Base-by-base conservation (phyloP, 2,113 vertebrate genomes). In the Paratilapia polleni region DNA sequence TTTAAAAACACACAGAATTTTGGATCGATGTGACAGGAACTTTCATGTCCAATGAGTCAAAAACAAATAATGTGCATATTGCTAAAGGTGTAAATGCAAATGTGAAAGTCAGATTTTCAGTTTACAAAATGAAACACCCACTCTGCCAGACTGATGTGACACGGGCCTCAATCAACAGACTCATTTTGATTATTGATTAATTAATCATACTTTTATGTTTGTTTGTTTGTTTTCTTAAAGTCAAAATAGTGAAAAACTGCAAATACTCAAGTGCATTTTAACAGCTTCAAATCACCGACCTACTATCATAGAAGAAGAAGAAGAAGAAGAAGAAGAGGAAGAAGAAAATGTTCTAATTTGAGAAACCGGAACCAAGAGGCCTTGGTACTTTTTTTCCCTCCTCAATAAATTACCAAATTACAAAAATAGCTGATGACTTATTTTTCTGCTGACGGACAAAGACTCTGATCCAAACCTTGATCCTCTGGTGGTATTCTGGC, bases 401-500 rank as follows among this genome's bases (percentile, higher is more conserved):
- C 66, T 73, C 17, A 31, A 47, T 73, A 73, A 73, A 54, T 73
- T 7, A 54, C 26, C 14, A 24, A 70, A 43, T 31, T 52, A 13
- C 52, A 73, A 73, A 73, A 54, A 73, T 34, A 73, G 19, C 47
- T 2, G 1, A 9, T n/a, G 68, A 73, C 20, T 52, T 7, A 31
- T 52, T 73, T 73, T 73, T 73, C 17, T 52, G 66, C 66, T 24
- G 19, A 70, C 2, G 0, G 49, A 54, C 57, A 64, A 28, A 3
- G 22, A 76, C 19, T 76, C 41, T 26, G 43, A 56, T 80, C 28
- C 93, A 68, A 58, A 98, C 97, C 96, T 97, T 94, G 22, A 97
- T 96, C n/a, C 97, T 97, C 92, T 98, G 97, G 88, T 97, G 96
- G 78, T 98, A 98, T 84, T 98, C 97, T 0, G 97, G 97, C 66